A percentile compares a stretch with the other conserved stretches of the same genome.
These are phyloP conservation scores for Smutsia temminckii DNA, from an alignment of 2,797 vertebrate species.

Conservation along the genomic window DNA sequence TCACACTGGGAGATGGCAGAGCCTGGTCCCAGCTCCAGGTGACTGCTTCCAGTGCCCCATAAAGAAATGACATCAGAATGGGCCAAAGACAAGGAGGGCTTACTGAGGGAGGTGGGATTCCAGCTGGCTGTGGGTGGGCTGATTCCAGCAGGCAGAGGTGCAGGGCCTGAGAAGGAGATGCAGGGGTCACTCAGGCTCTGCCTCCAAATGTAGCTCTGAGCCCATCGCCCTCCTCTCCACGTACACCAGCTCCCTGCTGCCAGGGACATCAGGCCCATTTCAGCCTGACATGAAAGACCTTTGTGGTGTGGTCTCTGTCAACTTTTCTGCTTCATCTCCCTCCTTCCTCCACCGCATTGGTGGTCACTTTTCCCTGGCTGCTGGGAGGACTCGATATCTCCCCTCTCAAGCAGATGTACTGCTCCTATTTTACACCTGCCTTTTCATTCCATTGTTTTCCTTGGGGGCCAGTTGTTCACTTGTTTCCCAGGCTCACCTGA, in stretches of 20 bases:
- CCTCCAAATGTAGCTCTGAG: not conserved
- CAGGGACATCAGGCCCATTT: not conserved
- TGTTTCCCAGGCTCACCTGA: not conserved
- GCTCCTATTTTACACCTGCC: not conserved
- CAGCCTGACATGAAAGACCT: not conserved
- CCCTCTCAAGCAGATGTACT: rapidly evolving
- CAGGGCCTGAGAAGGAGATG: no score
- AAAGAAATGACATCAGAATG: not conserved
- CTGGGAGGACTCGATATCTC: not conserved
- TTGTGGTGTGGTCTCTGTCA: not conserved
- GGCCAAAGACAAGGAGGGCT: not conserved
- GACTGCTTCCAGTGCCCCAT: not conserved
- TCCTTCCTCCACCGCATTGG: not conserved
- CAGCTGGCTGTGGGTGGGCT: not conserved
- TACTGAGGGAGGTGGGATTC: not conserved
- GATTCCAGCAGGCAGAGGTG: not conserved
- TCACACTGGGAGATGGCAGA: not conserved
- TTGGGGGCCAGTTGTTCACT: not conserved
- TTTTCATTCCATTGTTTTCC: rapidly evolving
- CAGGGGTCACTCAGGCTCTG: not conserved
- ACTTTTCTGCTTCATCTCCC: not conserved
- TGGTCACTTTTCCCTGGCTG: not conserved
- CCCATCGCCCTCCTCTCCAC: not conserved
- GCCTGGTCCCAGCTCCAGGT: not conserved
- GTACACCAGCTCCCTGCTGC: not conserved